Base-by-base conservation (phyloP, 2,888 invertebrate genomes). In the Osedax frankpressi region DNA sequence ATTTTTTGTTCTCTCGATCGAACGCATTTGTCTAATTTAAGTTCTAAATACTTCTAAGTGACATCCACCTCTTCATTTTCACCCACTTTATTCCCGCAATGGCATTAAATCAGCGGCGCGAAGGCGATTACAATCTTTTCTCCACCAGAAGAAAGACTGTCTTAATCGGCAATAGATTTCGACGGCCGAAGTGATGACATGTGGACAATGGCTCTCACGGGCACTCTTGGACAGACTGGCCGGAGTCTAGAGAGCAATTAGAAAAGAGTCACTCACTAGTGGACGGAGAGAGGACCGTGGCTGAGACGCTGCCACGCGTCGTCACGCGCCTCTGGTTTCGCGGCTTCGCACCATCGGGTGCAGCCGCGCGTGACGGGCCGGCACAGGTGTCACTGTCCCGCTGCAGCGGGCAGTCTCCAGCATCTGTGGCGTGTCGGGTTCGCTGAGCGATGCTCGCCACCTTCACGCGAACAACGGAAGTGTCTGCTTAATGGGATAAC, bases 121-220 rank as follows among this genome's bases (percentile, higher is more conserved):
- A 65, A 65, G 65, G 65, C 65, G 65, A 65, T 65, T 65, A 65
- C 65, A 65, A 65, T 65, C 65, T 65, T 65, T 65, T 65, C 65
- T 65, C 24, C 65, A 25, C 2, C 65, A 65, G 65, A 65, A 65
- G 65, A 65, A 65, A 65, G 65, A 24, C 24, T 2, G 6, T 2
- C 65, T 65, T 65, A 14, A 65, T 65, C 65, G 65, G 65, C 65
- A 65, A 65, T 65, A 24, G 65, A 65, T 65, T 65, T 2, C 65
- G 65, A 2, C 65, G 14, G 65, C 25, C 65, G 65, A 65, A 65
- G 65, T 65, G 65, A 65, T 65, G 65, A 65, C 65, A 65, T 65
- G 24, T 65, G 25, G 65, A 65, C 65, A 65, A 65, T 24, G 65
- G 25, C 65, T 24, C 65, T 65, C 65, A 65, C 65, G 0, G 65